Evolutionary conservation across 2,113 vertebrate genomes (phyloP).

Genomic region (Dicerorhinus sumatrensis): DNA sequence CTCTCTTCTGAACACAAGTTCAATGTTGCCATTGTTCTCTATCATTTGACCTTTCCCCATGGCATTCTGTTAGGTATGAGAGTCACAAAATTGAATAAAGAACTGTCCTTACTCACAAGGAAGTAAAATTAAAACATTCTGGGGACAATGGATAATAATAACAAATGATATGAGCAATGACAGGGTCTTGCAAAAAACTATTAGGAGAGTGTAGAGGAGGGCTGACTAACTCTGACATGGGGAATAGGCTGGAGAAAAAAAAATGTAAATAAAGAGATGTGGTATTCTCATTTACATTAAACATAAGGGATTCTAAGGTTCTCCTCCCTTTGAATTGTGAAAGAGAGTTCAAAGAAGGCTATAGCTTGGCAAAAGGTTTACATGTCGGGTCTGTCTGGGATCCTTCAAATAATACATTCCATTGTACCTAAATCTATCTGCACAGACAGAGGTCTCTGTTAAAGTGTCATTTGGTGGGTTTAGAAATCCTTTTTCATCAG

Average conservation of each 20-base stretch:
- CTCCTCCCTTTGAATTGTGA: neutral
- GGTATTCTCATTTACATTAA: neutral
- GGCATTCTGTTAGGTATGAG: neutral
- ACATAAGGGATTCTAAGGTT: neutral
- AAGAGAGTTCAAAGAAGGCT: neutral
- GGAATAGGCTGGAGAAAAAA: neutral
- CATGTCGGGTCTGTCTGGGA: neutral
- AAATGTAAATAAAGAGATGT: neutral
- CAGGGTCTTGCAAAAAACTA: neutral
- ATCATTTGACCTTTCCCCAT: neutral
- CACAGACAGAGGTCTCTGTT: neutral
- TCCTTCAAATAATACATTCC: neutral
- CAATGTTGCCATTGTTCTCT: neutral
- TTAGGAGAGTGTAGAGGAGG: rapidly evolving
- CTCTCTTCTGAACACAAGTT: neutral
- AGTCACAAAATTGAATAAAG: neutral
- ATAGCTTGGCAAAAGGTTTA: neutral
- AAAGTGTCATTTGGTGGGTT: neutral
- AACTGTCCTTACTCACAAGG: neutral
- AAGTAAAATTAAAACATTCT: neutral
- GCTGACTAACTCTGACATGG: neutral
- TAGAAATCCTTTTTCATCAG: neutral
- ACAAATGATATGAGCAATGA: neutral
- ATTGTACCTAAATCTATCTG: neutral
- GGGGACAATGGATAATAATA: neutral